Evolutionary conservation across 2,113 vertebrate genomes (phyloP).

Genomic region (Aphelocoma coerulescens): DNA sequence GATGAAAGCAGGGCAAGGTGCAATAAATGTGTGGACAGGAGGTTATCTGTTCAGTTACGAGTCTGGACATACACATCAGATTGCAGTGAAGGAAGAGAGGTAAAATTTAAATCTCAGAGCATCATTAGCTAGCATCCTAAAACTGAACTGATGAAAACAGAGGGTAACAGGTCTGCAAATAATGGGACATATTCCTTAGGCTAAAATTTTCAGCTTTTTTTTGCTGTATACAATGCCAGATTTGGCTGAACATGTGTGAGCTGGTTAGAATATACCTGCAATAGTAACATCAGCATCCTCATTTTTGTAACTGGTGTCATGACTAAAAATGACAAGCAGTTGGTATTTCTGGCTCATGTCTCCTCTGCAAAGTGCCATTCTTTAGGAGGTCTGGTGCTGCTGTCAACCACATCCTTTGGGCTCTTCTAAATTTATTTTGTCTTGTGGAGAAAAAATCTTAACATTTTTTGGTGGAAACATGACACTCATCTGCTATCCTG

Average conservation of each 20-base stretch:
- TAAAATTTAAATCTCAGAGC: not conserved
- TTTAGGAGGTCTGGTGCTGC: not conserved
- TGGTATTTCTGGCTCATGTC: not conserved
- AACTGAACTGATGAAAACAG: not conserved
- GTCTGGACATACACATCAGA: not conserved
- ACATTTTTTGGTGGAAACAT: not conserved
- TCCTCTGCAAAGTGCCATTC: not conserved
- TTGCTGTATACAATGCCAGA: not conserved
- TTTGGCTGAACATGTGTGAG: not conserved
- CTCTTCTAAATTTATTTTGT: not conserved
- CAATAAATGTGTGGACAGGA: not conserved
- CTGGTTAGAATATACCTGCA: not conserved
- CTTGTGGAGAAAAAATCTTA: not conserved
- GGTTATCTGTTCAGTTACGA: not conserved
- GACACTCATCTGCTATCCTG: not conserved
- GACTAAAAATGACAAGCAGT: not conserved
- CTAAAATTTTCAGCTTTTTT: not conserved
- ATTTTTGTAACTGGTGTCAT: not conserved
- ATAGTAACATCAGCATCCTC: not conserved
- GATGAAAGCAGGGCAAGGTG: not conserved
- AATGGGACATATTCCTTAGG: not conserved
- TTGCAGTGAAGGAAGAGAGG: not conserved
- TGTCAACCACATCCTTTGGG: not conserved
- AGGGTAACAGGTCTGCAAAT: not conserved
- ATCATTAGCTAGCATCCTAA: not conserved